phyloP scores from a whole-genome alignment of 1,140 invertebrate species.

The Eufriesea mexicana region DNA sequence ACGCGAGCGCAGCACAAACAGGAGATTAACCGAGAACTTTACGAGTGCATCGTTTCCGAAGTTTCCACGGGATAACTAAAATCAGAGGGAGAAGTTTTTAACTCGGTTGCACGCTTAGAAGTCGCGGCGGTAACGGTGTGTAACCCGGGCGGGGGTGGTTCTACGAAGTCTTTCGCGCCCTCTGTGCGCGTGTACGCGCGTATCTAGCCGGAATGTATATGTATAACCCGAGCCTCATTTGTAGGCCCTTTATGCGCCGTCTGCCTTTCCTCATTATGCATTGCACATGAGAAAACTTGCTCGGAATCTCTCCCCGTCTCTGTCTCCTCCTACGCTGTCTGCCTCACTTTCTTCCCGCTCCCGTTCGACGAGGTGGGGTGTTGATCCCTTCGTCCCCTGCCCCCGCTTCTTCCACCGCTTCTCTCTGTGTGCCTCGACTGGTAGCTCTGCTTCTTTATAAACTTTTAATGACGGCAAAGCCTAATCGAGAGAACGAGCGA shows the following conservation, averaged over 20 bases:
- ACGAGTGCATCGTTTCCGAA: constrained; percentile 42
- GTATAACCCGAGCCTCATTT: constrained; percentile 78
- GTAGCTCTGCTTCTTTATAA: constrained; percentile 81
- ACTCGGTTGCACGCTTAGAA: constrained; percentile 25
- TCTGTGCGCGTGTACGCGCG: not conserved
- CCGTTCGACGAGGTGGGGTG: constrained; percentile 54
- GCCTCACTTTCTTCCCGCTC: constrained; percentile 30
- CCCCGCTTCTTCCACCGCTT: not conserved
- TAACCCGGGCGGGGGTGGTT: not conserved
- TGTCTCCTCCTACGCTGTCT: constrained; percentile 27
- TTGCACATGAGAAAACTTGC: constrained; percentile 83
- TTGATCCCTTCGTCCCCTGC: constrained; percentile 39
- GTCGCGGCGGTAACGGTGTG: constrained; percentile 17
- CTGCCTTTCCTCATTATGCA: constrained; percentile 81
- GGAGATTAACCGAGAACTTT: constrained; percentile 40
- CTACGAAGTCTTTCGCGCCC: constrained; percentile 30
- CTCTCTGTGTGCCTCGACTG: constrained; percentile 56
- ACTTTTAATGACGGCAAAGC: constrained; percentile 83
- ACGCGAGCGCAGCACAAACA: constrained; percentile 9
- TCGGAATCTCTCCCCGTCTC: constrained; percentile 67
- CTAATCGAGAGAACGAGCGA: constrained; percentile 79
- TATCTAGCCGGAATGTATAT: constrained; percentile 45
- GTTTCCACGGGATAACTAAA: constrained; percentile 33
- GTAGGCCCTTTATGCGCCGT: constrained; percentile 80
- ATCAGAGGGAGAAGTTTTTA: constrained; percentile 45